These are phyloP conservation scores for Lomographa bimaculata DNA, from an alignment of 2,888 invertebrate genomes.

Conservation along the genomic window DNA sequence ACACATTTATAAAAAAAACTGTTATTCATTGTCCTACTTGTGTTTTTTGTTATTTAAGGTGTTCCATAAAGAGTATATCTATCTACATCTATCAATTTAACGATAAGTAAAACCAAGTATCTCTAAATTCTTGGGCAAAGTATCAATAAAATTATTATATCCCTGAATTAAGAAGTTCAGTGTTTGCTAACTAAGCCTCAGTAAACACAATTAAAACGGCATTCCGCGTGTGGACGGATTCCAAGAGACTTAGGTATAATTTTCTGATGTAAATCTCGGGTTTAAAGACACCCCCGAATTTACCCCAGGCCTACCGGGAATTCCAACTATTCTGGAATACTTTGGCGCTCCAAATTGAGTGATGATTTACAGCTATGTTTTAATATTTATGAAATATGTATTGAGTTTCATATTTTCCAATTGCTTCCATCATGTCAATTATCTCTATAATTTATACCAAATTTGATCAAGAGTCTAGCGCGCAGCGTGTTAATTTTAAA, in stretches of 20 bases:
- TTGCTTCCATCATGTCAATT: too few relatives aligned
- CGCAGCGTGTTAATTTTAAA: too few relatives aligned
- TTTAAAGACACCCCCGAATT: slow-evolving; percentile 57
- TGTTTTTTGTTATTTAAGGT: too few relatives aligned
- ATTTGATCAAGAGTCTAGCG: too few relatives aligned
- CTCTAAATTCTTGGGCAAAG: slow-evolving; percentile 1
- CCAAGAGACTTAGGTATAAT: slow-evolving; percentile 66
- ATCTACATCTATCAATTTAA: too few relatives aligned
- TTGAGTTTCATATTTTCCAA: too few relatives aligned
- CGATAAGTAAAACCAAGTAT: too few relatives aligned
- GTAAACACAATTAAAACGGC: slow-evolving; percentile 75
- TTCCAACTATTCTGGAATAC: slow-evolving; percentile 42
- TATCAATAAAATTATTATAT: slow-evolving; percentile 30
- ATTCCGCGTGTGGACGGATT: slow-evolving; percentile 69
- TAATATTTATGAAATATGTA: slow-evolving; percentile 10
- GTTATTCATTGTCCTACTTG: too few relatives aligned
- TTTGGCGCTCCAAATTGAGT: slow-evolving; percentile 38
- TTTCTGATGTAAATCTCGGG: slow-evolving; percentile 65
- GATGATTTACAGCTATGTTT: slow-evolving; percentile 24
- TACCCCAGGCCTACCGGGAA: slow-evolving; percentile 51
- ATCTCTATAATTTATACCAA: too few relatives aligned
- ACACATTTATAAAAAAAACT: too few relatives aligned
- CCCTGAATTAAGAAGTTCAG: slow-evolving; percentile 54
- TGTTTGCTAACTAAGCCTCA: slow-evolving; percentile 66
- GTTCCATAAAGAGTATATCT: too few relatives aligned